These are phyloP conservation scores for Acrossocheilus wenchowensis DNA, from an alignment of 2,797 vertebrate genomes.

Conservation along the genomic window DNA sequence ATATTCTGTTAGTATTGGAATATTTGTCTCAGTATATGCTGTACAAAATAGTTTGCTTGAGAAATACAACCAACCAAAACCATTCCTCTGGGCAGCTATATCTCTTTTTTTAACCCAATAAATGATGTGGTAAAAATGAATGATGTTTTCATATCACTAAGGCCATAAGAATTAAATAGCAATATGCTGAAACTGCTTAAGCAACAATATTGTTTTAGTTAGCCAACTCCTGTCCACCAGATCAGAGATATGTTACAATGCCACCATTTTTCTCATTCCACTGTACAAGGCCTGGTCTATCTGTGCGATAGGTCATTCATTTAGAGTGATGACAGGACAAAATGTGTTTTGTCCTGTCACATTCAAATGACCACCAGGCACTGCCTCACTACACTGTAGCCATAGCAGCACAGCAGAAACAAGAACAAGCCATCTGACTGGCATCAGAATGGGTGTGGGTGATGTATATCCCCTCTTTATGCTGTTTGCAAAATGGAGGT, in stretches of 20 bases:
- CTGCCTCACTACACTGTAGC: slow-evolving; percentile 59
- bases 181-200: slow-evolving; percentile 1
- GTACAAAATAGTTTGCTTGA: not conserved
- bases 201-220: slow-evolving; percentile 1
- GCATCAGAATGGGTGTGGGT: slow-evolving; percentile 63
- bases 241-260: slow-evolving; percentile 28
- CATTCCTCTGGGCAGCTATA: slow-evolving; percentile 9
- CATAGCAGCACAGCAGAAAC: slow-evolving; percentile 66
- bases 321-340: slow-evolving; percentile 65
- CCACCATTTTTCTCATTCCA: slow-evolving; percentile 36
- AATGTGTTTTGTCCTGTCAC: slow-evolving; percentile 65
- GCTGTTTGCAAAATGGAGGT: slow-evolving; percentile 67
- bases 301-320: slow-evolving; percentile 59
- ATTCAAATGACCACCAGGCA: slow-evolving; percentile 70
- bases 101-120: slow-evolving; percentile 6
- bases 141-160: slow-evolving; percentile 6
- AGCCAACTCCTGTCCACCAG: not conserved
- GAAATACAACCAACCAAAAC: not conserved
- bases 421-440: slow-evolving; percentile 70
- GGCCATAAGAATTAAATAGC: not conserved
- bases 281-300: slow-evolving; percentile 33
- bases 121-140: not conserved
- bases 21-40: not conserved
- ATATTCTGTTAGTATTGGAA: not conserved
- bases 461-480: not conserved